Percentiles rank a stretch among this genome's conserved stretches.
Conservation (phyloP, 2,888 invertebrate genomes). For the Apocheima hispidaria region DNA sequence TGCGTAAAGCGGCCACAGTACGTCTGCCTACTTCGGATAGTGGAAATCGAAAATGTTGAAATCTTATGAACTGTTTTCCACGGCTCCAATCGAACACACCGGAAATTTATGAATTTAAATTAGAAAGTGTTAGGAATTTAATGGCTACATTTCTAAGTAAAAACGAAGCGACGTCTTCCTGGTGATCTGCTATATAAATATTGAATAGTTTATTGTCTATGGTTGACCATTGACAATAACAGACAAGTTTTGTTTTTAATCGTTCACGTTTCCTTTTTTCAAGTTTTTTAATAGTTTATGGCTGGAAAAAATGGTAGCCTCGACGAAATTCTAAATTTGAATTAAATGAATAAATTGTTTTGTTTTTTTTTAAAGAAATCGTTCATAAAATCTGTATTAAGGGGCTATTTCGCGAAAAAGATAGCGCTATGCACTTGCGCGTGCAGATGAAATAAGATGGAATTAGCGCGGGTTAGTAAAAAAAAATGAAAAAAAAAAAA, state of each 20-base stretch:
- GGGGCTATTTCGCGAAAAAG: too few species aligned
- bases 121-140: slow-evolving; percentile 85
- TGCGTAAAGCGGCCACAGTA: too few species aligned
- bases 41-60: background rate
- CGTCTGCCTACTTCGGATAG: too few species aligned
- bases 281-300: slow-evolving; percentile 40
- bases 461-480: too few species aligned
- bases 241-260: slow-evolving; percentile 59
- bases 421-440: too few species aligned
- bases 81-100: slow-evolving; percentile 67
- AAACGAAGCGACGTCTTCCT: slow-evolving; percentile 56
- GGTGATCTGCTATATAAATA: slow-evolving; percentile 72
- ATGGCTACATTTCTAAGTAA: slow-evolving; percentile 56
- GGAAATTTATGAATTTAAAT: slow-evolving; percentile 86
- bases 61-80: slow-evolving; percentile 18
- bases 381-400: too few species aligned
- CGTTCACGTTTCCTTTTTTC: slow-evolving; percentile 51
- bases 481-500: too few species aligned
- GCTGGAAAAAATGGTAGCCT: too few species aligned
- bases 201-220: slow-evolving; percentile 71
- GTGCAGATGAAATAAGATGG: too few species aligned
- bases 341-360: too few species aligned
- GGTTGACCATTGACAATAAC: slow-evolving; percentile 49
- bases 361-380: too few species aligned
- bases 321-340: too few species aligned